Conservation (phyloP, 2,113 vertebrate species). For the Plecotus auritus region DNA sequence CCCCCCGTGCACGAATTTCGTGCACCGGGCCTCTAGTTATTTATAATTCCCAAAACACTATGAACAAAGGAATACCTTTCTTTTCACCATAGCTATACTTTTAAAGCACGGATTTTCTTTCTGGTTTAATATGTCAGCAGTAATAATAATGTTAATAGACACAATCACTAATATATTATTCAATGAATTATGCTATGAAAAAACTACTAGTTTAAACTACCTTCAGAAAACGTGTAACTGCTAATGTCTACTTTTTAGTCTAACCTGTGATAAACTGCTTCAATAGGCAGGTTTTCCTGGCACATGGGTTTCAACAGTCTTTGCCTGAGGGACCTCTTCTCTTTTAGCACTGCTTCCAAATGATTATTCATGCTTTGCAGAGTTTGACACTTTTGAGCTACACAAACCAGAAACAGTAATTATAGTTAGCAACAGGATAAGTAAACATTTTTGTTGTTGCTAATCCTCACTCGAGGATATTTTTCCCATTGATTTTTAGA, state of each 20-base stretch:
- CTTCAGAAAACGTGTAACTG: background rate
- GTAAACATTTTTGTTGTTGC: background rate
- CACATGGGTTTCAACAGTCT: conserved; percentile 86
- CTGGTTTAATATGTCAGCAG: background rate
- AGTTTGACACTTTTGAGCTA: conserved; percentile 83
- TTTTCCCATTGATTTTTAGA: too few relatives aligned
- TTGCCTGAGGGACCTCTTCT: conserved; percentile 85
- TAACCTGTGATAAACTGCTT: conserved; percentile 89
- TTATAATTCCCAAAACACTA: conserved; percentile 34
- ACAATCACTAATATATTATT: background rate
- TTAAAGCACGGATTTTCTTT: conserved; percentile 36
- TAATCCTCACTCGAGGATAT: too few relatives aligned
- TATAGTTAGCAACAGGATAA: conserved; percentile 29
- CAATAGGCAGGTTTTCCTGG: conserved; percentile 87
- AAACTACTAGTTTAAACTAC: background rate
- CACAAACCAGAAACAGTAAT: conserved; percentile 46
- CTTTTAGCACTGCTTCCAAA: conserved; percentile 87
- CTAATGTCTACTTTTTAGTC: conserved; percentile 31
- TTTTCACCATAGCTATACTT: conserved; percentile 20
- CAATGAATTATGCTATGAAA: conserved; percentile 4
- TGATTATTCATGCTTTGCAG: conserved; percentile 89
- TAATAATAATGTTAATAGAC: conserved; percentile 37
- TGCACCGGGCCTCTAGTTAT: too few relatives aligned
- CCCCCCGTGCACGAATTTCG: too few relatives aligned
- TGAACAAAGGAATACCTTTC: conserved; percentile 16